Conservation (phyloP, 2,888 invertebrate genomes). For the Hirudinaria manillensis region DNA sequence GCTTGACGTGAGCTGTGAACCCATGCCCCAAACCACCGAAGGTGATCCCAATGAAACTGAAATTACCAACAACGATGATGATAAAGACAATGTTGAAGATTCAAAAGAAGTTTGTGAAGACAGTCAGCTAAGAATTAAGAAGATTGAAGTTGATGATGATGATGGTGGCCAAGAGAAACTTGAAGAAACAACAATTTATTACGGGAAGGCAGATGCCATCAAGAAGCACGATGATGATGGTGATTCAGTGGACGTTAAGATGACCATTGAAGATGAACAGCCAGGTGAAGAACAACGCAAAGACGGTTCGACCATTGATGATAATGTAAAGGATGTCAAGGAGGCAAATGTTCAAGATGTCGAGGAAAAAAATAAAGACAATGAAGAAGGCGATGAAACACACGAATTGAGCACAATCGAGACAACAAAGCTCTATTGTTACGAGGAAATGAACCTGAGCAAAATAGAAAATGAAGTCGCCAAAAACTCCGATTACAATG, state of each 20-base stretch:
- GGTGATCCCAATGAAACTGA: neutral
- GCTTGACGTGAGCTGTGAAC: neutral
- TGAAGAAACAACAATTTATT: neutral
- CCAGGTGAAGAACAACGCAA: neutral
- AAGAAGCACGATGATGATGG: neutral
- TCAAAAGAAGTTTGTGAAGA: neutral
- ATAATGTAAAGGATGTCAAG: conserved; percentile 9
- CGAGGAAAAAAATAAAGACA: neutral
- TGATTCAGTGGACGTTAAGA: conserved; percentile 2
- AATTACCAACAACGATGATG: neutral
- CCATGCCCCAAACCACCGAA: neutral
- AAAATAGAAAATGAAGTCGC: neutral
- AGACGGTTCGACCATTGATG: neutral
- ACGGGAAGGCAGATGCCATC: neutral
- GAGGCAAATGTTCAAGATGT: neutral
- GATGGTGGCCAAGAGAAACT: conserved; percentile 8
- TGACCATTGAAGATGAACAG: neutral
- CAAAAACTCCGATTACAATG: neutral
- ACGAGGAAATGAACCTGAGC: neutral
- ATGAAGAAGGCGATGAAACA: conserved; percentile 2
- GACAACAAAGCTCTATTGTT: neutral
- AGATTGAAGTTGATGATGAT: conserved; percentile 22
- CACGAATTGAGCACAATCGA: neutral
- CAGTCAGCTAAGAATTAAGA: neutral
- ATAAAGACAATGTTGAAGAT: neutral